Base-by-base conservation (phyloP, 2,888 invertebrate species). In the Spodoptera littoralis region DNA sequence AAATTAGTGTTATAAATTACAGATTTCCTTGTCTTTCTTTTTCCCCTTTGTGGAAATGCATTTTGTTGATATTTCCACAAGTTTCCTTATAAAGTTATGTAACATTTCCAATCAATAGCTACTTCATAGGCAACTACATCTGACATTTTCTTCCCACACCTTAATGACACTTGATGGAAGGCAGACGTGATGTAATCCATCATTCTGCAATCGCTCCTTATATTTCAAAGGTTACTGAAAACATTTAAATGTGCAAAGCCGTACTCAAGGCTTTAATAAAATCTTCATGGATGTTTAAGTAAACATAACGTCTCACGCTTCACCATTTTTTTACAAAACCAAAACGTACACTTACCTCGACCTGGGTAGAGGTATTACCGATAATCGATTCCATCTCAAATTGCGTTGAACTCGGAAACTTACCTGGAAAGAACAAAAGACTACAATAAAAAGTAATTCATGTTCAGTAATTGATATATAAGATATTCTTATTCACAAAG, bases 391-490 rank as follows among this genome's bases (percentile, higher is more conserved):
- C 51, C 56, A 62, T 44, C 58, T 67, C 54, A 53, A 67, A 64
- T 58, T 51, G 62, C 59, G 53, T 50, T 41, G 49, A 67, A 57
- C 57, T 54, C 56, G 44, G 60, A 45, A 72, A 70, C 82, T 82
- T 83, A 84, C 84, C 82, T 84, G 82, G 18, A 79, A 83, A 73
- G 55, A 83, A 82, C 72, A 75, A 82, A 77, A 59, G 60, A 81
- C 60, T 75, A 77, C 57, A 73, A 77, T 84, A 71, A 79, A 81
- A 79, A 46, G 60, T 78, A 64, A 79, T 80, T 76, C 66, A 49
- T 64, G 69, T 27, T 70, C 64, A 67, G 59, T 64, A 56, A 68
- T 65, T 68, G 57, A 65, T 68, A 73, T 70, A 72, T 63, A 56
- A 67, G 44, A 76, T 64, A 65, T 61, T 68, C 61, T 56, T 67